These are phyloP conservation scores for Ptilodon capucinus DNA, from an alignment of 2,888 invertebrate genomes.

Conservation along the genomic window DNA sequence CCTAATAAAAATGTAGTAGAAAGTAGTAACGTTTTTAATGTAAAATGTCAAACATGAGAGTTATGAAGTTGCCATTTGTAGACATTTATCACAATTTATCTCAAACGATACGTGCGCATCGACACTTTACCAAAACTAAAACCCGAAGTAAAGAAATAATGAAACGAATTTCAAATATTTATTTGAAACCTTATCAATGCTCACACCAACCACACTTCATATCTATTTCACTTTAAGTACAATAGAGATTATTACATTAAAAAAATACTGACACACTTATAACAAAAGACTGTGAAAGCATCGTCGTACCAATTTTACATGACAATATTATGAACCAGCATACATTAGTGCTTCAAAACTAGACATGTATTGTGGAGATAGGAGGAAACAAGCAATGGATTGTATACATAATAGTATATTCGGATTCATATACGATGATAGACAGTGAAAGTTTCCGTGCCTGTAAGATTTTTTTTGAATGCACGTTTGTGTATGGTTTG, in stretches of 20 bases:
- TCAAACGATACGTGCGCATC: no score
- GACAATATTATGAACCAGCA: background rate
- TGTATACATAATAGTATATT: background rate
- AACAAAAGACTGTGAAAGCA: conserved; percentile 25
- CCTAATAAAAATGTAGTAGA: no score
- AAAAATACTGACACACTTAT: conserved; percentile 15
- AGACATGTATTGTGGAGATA: background rate
- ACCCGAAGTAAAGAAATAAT: no score
- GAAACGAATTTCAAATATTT: no score
- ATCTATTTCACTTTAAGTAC: background rate
- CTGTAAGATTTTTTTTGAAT: background rate
- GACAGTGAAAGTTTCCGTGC: background rate
- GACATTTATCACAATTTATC: no score
- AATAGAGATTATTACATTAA: conserved; percentile 14
- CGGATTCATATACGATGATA: background rate
- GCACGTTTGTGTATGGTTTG: no score
- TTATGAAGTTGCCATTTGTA: no score
- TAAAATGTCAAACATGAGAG: no score
- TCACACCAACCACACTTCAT: no score
- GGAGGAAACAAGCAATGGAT: background rate
- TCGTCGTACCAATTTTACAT: conserved; percentile 3
- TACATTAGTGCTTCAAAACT: background rate
- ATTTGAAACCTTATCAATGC: no score
- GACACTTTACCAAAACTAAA: no score
- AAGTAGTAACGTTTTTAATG: no score